Conservation (phyloP, 1,140 invertebrate genomes). For the Aricia agestis region DNA sequence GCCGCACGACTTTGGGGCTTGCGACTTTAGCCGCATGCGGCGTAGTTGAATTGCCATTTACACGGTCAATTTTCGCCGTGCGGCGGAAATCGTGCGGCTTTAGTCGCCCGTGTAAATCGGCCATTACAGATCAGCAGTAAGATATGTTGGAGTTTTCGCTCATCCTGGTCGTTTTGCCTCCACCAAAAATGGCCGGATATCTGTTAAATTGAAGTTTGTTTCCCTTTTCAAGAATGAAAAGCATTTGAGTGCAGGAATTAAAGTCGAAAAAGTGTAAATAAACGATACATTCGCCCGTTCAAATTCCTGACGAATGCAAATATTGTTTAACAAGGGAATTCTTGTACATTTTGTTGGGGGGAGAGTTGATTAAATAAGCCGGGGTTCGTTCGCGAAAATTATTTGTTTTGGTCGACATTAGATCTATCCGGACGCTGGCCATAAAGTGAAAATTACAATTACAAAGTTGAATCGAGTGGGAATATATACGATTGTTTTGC, state of each 20-base stretch:
- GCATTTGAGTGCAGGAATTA: slow-evolving; percentile 45
- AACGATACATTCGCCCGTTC: slow-evolving; percentile 60
- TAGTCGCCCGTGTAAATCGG: too few species aligned
- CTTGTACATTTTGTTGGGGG: slow-evolving; percentile 68
- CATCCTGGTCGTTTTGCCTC: neutral
- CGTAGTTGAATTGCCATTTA: too few species aligned
- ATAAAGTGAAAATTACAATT: slow-evolving; percentile 4
- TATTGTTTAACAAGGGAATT: slow-evolving; percentile 71
- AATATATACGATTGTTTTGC: neutral
- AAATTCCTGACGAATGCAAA: slow-evolving; percentile 71
- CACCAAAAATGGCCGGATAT: neutral
- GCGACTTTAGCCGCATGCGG: too few species aligned
- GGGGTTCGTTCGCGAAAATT: slow-evolving; percentile 64
- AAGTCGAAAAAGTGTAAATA: slow-evolving; percentile 56
- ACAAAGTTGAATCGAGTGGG: neutral
- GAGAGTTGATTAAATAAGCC: slow-evolving; percentile 71
- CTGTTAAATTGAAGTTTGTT: slow-evolving; percentile 7
- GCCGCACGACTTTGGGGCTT: too few species aligned
- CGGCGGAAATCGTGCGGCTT: too few species aligned
- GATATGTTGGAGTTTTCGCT: neutral
- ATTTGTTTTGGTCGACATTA: slow-evolving; percentile 61
- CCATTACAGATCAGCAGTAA: neutral
- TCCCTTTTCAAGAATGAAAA: slow-evolving; percentile 14
- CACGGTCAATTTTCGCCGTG: too few species aligned
- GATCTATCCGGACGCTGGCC: slow-evolving; percentile 17